phyloP scores from a whole-genome alignment of 2,888 invertebrate genomes.

The Bellardia bayeri region DNA sequence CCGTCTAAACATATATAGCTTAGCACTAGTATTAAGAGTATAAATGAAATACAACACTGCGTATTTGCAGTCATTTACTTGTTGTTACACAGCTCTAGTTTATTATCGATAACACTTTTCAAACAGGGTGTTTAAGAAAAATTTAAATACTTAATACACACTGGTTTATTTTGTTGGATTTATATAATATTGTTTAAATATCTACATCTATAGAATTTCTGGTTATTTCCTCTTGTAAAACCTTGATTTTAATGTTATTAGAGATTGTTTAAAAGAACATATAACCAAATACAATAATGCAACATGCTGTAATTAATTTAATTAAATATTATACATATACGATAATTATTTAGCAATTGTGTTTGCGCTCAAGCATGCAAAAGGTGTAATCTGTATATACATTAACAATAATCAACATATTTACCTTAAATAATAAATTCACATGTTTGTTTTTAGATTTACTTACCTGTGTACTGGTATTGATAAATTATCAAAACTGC shows the following conservation, averaged over 20 bases:
- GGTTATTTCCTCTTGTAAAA: conserved; percentile 50
- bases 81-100: no score
- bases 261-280: not conserved
- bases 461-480: conserved; percentile 87
- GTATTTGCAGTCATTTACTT: no score
- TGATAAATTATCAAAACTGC: conserved; percentile 88
- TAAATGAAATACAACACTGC: no score
- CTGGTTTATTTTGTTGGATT: not conserved
- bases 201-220: conserved; percentile 10
- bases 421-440: not conserved
- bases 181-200: not conserved
- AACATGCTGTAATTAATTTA: conserved; percentile 36
- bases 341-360: conserved; percentile 25
- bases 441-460: conserved; percentile 31
- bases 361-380: conserved; percentile 60
- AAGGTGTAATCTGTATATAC: conserved; percentile 33
- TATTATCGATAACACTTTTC: no score
- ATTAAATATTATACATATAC: not conserved
- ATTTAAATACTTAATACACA: no score
- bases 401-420: not conserved
- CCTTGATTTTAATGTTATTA: conserved; percentile 9
- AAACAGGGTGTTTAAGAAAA: no score
- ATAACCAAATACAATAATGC: conserved; percentile 16
- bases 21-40: no score
- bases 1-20: no score